Conservation (phyloP, 2,113 vertebrate genomes). For the Podilymbus podiceps region DNA sequence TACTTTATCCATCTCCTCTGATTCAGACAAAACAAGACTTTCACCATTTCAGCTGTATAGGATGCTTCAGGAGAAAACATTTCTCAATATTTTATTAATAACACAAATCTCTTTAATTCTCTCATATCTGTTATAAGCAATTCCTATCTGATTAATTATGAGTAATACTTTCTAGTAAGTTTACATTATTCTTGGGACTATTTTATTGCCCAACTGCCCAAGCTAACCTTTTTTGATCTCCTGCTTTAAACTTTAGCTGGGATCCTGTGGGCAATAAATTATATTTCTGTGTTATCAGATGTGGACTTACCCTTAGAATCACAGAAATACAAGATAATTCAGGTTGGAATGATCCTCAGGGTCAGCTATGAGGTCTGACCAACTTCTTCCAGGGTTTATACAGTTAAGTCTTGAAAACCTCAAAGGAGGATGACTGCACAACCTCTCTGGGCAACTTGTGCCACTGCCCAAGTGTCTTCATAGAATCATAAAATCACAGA, state of each 20-base stretch:
- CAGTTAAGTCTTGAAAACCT: neutral
- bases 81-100: neutral
- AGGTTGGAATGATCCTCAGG: neutral
- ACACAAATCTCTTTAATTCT: neutral
- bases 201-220: neutral
- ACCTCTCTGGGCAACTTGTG: neutral
- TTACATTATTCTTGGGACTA: neutral
- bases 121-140: conserved; percentile 37
- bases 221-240: neutral
- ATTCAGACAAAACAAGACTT: conserved; percentile 36
- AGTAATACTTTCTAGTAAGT: conserved; percentile 4
- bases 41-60: conserved; percentile 19
- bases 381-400: neutral
- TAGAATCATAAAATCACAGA: too few relatives aligned
- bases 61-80: neutral
- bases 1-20: conserved; percentile 30
- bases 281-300: neutral
- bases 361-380: neutral
- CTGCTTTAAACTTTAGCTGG: neutral
- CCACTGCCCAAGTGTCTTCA: fast-evolving
- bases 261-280: neutral
- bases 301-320: neutral
- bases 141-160: conserved; percentile 49
- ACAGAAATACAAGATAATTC: neutral
- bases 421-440: neutral